A percentile compares a stretch with the other conserved stretches of the same genome.
Evolutionary conservation across 2,888 invertebrate genomes (phyloP).

Genomic region (Poecilobothrus nobilitatus): DNA sequence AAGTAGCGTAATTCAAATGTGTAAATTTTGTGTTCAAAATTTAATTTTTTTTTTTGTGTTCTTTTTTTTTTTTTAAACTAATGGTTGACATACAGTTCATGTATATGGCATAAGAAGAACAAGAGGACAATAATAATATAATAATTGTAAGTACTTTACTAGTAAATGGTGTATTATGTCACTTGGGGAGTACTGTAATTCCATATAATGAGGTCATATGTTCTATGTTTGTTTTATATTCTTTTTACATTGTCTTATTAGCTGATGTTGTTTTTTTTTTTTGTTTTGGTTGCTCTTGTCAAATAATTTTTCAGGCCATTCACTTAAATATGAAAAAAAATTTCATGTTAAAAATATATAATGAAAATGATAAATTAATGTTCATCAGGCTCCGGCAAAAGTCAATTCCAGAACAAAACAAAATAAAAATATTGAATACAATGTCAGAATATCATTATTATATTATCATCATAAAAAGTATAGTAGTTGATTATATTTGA

Average conservation of each 20-base stretch:
- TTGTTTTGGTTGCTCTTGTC: neutral
- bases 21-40: neutral
- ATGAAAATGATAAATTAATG: conserved; percentile 4
- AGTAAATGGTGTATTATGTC: neutral
- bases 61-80: neutral
- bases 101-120: too few species aligned
- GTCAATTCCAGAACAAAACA: too few species aligned
- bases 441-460: too few species aligned
- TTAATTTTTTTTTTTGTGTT: too few species aligned
- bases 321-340: neutral
- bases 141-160: neutral
- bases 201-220: neutral
- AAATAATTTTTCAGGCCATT: conserved; percentile 1
- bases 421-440: too few species aligned
- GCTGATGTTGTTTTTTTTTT: neutral
- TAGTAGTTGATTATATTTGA: too few species aligned
- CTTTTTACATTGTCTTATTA: too few species aligned
- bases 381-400: neutral
- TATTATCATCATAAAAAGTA: too few species aligned
- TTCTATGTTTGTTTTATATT: neutral
- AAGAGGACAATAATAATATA: too few species aligned
- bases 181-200: neutral
- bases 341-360: neutral
- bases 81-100: neutral
- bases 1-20: neutral